Percentiles rank a stretch among this genome's conserved stretches.
These are phyloP conservation scores for Corythaixoides concolor DNA, from an alignment of 2,113 vertebrate species.

Conservation along the genomic window DNA sequence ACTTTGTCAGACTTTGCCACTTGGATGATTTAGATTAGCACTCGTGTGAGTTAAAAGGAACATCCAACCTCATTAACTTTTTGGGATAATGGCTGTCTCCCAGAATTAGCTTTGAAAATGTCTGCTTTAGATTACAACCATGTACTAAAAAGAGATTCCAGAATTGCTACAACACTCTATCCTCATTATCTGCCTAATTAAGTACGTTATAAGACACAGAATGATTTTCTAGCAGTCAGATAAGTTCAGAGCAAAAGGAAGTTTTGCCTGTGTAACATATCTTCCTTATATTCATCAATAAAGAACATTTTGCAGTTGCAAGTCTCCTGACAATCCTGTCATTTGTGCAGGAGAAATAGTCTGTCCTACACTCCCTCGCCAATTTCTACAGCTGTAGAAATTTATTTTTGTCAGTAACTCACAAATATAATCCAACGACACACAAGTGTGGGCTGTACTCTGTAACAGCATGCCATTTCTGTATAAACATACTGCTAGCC, in stretches of 20 bases:
- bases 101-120: not conserved
- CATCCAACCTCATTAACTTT: not conserved
- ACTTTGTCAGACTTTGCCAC: not conserved
- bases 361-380: not conserved
- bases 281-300: not conserved
- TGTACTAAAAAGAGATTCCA: not conserved
- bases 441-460: accelerated
- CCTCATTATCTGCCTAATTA: not conserved
- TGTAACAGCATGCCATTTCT: not conserved
- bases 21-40: not conserved
- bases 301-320: not conserved
- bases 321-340: not conserved
- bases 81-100: not conserved
- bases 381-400: not conserved
- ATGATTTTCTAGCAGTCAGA: not conserved
- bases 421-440: not conserved
- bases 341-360: not conserved
- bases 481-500: not conserved
- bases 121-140: not conserved
- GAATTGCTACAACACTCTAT: not conserved
- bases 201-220: not conserved
- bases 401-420: not conserved
- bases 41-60: not conserved
- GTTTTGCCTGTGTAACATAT: not conserved
- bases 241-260: not conserved